Conservation (phyloP, 2,888 invertebrate species). For the Papilio gigon region DNA sequence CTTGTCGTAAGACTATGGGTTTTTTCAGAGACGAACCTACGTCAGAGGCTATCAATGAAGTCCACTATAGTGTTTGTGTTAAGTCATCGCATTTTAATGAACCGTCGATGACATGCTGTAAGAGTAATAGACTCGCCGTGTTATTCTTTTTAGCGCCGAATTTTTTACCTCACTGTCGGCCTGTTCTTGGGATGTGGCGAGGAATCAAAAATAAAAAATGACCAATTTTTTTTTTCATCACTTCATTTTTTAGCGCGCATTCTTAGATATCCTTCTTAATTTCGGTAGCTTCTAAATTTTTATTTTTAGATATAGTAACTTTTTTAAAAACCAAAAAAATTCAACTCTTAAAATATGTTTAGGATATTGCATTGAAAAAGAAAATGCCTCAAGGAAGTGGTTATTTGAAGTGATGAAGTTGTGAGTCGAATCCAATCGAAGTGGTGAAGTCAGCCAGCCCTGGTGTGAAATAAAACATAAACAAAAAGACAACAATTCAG, state of each 20-base stretch:
- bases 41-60: conserved; percentile 82
- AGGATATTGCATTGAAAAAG: not conserved
- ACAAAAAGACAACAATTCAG: not conserved
- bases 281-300: conserved; percentile 59
- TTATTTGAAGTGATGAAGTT: too few relatives aligned
- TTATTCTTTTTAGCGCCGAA: conserved; percentile 80
- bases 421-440: too few relatives aligned
- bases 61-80: conserved; percentile 79
- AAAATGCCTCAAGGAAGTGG: too few relatives aligned
- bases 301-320: conserved; percentile 45
- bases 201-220: conserved; percentile 63
- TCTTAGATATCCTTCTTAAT: conserved; percentile 63
- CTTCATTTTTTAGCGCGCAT: conserved; percentile 60
- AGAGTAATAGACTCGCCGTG: conserved; percentile 79
- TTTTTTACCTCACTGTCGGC: conserved; percentile 65
- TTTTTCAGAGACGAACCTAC: conserved; percentile 74
- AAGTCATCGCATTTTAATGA: conserved; percentile 83
- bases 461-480: not conserved
- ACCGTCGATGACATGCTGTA: conserved; percentile 81
- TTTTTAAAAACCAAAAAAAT: conserved; percentile 14
- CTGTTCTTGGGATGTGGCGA: conserved; percentile 66
- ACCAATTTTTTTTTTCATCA: conserved; percentile 55
- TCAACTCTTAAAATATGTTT: not conserved
- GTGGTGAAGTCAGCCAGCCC: not conserved
- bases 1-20: conserved; percentile 52